phyloP scores from a whole-genome alignment of 2,797 vertebrate genomes.

The Hyperoplus immaculatus region DNA sequence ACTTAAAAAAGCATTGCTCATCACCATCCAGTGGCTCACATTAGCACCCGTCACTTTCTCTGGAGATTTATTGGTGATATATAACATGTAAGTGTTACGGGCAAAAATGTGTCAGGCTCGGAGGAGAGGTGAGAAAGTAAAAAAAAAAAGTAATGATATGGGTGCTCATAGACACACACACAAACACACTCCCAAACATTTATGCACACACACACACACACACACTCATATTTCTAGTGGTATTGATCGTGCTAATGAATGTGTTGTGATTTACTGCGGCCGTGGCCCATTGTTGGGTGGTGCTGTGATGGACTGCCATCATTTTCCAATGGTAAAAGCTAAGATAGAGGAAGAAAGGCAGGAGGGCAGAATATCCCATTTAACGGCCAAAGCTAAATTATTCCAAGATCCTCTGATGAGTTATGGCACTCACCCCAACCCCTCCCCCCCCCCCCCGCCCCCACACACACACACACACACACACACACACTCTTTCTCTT shows the following conservation, averaged over 20 bases:
- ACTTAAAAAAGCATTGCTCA: constrained; percentile 69
- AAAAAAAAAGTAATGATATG: constrained; percentile 25
- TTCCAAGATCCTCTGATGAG: constrained; percentile 72
- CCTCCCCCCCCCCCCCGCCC: not conserved
- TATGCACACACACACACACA: not conserved
- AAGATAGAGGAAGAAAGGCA: constrained; percentile 68
- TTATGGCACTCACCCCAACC: constrained; percentile 68
- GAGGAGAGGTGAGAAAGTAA: constrained; percentile 32
- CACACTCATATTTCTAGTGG: constrained; percentile 66
- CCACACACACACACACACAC: not conserved
- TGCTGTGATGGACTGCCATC: constrained; percentile 80
- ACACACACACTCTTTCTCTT: constrained; percentile 10
- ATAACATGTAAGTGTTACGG: constrained; percentile 55
- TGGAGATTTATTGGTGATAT: constrained; percentile 44
- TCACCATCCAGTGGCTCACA: constrained; percentile 62
- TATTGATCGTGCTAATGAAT: constrained; percentile 85
- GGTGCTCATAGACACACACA: constrained; percentile 9
- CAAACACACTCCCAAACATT: constrained; percentile 51
- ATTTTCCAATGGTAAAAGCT: constrained; percentile 82
- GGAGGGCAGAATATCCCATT: constrained; percentile 73
- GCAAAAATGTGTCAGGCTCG: constrained; percentile 36
- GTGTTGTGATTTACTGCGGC: constrained; percentile 81
- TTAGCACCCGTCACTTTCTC: constrained; percentile 52
- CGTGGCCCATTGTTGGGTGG: constrained; percentile 77
- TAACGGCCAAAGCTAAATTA: constrained; percentile 72